Evolutionary conservation across 2,888 invertebrate genomes (phyloP), one percentile per base, ranked within the genome.

Genomic region (Drosophila cracens): DNA sequence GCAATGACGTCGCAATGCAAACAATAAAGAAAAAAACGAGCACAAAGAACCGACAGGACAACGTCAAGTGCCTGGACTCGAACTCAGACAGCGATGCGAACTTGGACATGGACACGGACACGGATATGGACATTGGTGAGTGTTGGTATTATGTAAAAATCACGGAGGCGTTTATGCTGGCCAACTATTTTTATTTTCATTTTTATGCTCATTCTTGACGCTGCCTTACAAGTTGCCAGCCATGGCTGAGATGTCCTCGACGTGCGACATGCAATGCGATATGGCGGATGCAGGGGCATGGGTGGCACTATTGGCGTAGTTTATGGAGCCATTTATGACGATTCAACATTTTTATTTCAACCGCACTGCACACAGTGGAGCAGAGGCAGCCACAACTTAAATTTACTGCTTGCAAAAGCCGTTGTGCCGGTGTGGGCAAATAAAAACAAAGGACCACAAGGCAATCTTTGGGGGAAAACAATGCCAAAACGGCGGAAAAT

Each of bases 311-410:
- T 90, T 90, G 88, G 85, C 86, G 90, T 83, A 85, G 86, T 87
- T 87, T 87, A 87, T 90, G 90, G 81, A 87, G 88, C 89, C 90
- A 87, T 87, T 87, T 87, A 89, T 87, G 90, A 90, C 90, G 88
- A 90, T 90, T 90, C 87, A 87, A 90, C 90, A 90, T 87, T 87
- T 87, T 87, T 87, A 87, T 87, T 87, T 90, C 85, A 80, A 82
- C 90, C 89, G 70, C 90, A 84, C 68, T 69, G 88, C 79, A 83
- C 79, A 83, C 48, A 70, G 61, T 43, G 70, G 27, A 43, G 63
- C 43, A 34, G 59, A 29, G 49, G 70, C 69, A 73, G 74, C 74
- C 74, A 57, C 80, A 80, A 80, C 90, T 87, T 85, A 78, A 90
- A 90, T 87, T 90, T 87, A 90, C 87, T 89, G 81, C 90, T 79